Percentiles rank a stretch among this genome's conserved stretches.
phyloP scores from a whole-genome alignment of 2,888 invertebrate species.

The Patella ulyssiponensis region DNA sequence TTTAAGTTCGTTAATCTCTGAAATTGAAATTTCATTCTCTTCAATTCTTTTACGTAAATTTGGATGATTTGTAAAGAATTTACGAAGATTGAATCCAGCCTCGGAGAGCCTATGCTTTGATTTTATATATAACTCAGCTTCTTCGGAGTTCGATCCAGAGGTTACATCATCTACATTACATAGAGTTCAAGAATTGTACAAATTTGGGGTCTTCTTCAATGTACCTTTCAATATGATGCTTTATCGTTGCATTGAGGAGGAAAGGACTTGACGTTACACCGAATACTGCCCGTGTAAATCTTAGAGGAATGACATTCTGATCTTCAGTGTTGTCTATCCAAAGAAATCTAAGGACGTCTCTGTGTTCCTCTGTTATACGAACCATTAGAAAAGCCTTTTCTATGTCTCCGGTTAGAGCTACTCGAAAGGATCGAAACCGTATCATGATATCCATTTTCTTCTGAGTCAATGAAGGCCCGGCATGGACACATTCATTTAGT shows the following conservation, averaged over 20 bases:
- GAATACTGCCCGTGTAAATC: not conserved
- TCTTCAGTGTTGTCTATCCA: not conserved
- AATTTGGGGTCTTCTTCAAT: not conserved
- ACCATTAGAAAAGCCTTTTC: constrained; percentile 13
- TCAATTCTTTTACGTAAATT: not conserved
- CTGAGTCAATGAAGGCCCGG: not conserved
- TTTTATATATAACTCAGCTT: not conserved
- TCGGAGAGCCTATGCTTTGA: not conserved
- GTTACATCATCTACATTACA: not conserved
- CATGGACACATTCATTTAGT: not conserved
- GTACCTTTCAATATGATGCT: not conserved
- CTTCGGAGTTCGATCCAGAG: not conserved
- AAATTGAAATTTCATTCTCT: not conserved
- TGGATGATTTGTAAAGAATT: not conserved
- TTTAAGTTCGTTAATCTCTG: not conserved
- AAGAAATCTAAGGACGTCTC: not conserved
- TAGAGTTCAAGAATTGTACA: not conserved
- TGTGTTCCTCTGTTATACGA: not conserved
- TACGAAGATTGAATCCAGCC: not conserved
- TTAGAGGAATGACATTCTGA: not conserved
- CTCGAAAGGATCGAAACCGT: not conserved
- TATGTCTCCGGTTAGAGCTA: constrained; percentile 7
- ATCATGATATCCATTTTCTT: constrained; percentile 6
- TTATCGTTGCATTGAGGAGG: not conserved
- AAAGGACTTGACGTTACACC: not conserved